phyloP scores from a whole-genome alignment of 2,888 invertebrate genomes.

The Panopea generosa region DNA sequence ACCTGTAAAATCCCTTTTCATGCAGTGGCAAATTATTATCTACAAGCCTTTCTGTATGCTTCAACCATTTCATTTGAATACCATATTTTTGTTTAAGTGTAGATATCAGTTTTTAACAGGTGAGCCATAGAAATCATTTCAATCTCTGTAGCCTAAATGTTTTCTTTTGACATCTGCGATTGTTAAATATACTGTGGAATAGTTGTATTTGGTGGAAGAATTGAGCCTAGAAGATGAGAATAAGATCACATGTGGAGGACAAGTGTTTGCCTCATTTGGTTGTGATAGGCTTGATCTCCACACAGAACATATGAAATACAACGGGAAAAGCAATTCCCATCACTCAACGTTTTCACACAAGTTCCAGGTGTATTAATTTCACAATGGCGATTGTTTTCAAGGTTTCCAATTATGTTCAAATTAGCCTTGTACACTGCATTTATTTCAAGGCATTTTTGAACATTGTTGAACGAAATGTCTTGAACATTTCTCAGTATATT shows the following conservation, averaged over 20 bases:
- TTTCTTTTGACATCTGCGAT: constrained; percentile 9
- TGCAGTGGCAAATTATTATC: no score
- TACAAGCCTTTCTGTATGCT: constrained; percentile 11
- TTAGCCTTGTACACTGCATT: neutral
- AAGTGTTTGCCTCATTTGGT: constrained; percentile 12
- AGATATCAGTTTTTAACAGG: constrained; percentile 21
- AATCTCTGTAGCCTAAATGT: constrained; percentile 23
- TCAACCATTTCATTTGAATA: constrained; percentile 47
- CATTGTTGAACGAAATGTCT: no score
- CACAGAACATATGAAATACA: constrained; percentile 23
- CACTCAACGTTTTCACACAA: constrained; percentile 5
- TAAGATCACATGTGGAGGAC: constrained; percentile 17
- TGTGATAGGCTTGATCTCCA: constrained; percentile 20
- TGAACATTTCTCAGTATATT: no score
- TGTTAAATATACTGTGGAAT: constrained; percentile 17
- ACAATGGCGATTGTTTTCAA: neutral
- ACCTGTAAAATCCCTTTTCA: neutral
- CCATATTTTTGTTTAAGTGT: constrained; percentile 39
- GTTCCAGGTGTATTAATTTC: neutral
- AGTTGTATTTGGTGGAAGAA: constrained; percentile 7
- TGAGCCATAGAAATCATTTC: constrained; percentile 26
- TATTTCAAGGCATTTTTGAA: neutral
- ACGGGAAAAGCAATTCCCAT: constrained; percentile 33
- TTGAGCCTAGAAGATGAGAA: neutral
- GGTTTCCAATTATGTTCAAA: neutral